Evolutionary conservation across 2,113 vertebrate species (phyloP).

Genomic region (Mystacornis crossleyi): DNA sequence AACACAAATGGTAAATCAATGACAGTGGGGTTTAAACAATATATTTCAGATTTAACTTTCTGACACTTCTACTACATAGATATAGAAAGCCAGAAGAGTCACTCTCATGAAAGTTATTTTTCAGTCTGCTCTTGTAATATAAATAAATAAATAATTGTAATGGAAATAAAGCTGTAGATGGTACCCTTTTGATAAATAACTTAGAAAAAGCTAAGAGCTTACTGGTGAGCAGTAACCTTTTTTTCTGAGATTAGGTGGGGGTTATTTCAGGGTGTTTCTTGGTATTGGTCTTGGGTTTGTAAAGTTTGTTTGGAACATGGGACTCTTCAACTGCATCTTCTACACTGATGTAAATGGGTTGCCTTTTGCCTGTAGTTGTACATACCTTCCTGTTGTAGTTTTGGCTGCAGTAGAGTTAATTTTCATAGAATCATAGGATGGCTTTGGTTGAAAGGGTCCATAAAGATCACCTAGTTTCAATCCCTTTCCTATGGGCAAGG

Average conservation of each 20-base stretch:
- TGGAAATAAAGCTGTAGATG: not conserved
- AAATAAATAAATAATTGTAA: not conserved
- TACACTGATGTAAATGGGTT: not conserved
- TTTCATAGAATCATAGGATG: not conserved
- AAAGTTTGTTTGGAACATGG: not conserved
- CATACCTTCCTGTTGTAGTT: accelerated
- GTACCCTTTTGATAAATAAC: not conserved
- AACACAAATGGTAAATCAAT: not conserved
- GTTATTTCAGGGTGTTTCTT: accelerated
- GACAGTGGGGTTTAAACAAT: not conserved
- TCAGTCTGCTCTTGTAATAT: not conserved
- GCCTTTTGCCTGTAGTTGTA: not conserved
- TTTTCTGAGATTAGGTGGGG: accelerated
- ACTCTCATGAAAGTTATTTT: not conserved
- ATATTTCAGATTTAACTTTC: not conserved
- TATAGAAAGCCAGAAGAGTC: not conserved
- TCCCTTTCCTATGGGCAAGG: not conserved
- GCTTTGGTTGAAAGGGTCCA: not conserved
- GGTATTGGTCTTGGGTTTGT: not conserved
- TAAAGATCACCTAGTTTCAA: not conserved
- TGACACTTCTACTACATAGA: not conserved
- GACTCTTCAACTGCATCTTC: not conserved
- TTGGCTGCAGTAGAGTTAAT: not conserved
- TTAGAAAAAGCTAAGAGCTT: not conserved
- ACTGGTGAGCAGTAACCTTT: not conserved